Conservation (phyloP, 2,888 invertebrate species). For the Euzophera pinguis region DNA sequence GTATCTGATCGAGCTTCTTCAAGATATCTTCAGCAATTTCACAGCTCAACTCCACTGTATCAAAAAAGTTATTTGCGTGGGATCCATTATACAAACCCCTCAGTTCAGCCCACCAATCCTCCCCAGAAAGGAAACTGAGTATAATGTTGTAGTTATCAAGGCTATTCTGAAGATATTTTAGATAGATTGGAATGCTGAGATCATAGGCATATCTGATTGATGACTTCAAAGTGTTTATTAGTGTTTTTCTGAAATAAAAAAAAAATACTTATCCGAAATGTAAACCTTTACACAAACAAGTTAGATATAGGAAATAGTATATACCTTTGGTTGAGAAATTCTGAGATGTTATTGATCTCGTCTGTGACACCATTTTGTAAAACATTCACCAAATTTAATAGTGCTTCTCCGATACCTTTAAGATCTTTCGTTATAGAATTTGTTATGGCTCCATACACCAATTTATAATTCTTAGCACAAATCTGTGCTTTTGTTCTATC, state of each 20-base stretch:
- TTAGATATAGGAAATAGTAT: too few species aligned
- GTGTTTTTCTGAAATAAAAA: slow-evolving; percentile 43
- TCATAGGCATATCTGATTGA: slow-evolving; percentile 60
- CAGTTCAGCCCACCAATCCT: slow-evolving; percentile 62
- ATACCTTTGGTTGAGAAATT: slow-evolving; percentile 51
- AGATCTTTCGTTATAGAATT: slow-evolving; percentile 38
- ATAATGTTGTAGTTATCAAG: slow-evolving; percentile 54
- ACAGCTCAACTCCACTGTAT: slow-evolving; percentile 51
- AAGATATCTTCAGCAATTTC: slow-evolving; percentile 56
- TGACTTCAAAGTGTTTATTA: slow-evolving; percentile 38
- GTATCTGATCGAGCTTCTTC: slow-evolving; percentile 60
- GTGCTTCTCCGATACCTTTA: slow-evolving; percentile 36
- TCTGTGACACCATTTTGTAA: slow-evolving; percentile 29
- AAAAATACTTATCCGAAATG: too few species aligned
- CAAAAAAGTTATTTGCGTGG: slow-evolving; percentile 46
- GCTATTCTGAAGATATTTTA: slow-evolving; percentile 61
- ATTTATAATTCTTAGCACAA: slow-evolving; percentile 51
- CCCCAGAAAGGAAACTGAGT: slow-evolving; percentile 54
- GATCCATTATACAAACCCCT: slow-evolving; percentile 51
- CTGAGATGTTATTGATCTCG: slow-evolving; percentile 37
- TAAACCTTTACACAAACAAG: too few species aligned
- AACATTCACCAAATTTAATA: slow-evolving; percentile 39
- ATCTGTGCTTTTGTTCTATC: slow-evolving; percentile 47
- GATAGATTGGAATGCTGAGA: slow-evolving; percentile 52
- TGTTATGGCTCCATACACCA: slow-evolving; percentile 43